Conservation (phyloP, 2,797 vertebrate species). For the Monodelphis domestica region DNA sequence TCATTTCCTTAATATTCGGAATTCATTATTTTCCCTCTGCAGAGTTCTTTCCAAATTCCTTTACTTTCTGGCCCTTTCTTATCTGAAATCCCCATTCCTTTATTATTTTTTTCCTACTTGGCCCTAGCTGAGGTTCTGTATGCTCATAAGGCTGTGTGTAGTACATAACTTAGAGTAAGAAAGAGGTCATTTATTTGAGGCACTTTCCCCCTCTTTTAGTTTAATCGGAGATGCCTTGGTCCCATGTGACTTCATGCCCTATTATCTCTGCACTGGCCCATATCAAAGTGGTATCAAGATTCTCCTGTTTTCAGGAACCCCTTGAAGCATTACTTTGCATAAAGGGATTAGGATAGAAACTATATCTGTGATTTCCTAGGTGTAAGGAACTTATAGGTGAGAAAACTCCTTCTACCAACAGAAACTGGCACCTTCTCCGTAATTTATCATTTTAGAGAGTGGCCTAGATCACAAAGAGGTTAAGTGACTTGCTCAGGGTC, state of each 20-base stretch:
- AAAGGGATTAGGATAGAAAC: not conserved
- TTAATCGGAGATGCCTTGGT: constrained; percentile 33
- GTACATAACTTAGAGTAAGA: constrained; percentile 24
- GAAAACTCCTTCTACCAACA: not conserved
- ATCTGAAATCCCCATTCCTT: constrained; percentile 71
- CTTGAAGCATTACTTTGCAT: not conserved
- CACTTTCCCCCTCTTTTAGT: constrained; percentile 19
- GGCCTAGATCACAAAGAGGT: not conserved
- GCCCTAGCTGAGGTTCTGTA: constrained; percentile 29
- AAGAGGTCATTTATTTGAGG: constrained; percentile 16
- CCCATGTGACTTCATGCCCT: constrained; percentile 11
- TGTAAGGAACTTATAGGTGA: not conserved
- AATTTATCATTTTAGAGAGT: not conserved
- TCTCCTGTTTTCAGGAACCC: not conserved
- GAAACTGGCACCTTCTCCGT: too few relatives aligned
- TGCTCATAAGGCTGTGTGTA: not conserved
- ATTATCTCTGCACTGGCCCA: not conserved
- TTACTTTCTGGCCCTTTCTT: constrained; percentile 79
- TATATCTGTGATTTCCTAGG: not conserved
- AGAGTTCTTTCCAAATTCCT: constrained; percentile 78
- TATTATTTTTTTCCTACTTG: constrained; percentile 27
- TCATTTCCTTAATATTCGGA: constrained; percentile 41
- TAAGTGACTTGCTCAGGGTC: not conserved
- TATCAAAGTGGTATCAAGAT: constrained; percentile 29
- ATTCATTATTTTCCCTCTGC: constrained; percentile 60